Percentiles rank a stretch among this genome's conserved stretches.
Conservation (phyloP, 2,888 invertebrate species). For the Dorcus hopei region DNA sequence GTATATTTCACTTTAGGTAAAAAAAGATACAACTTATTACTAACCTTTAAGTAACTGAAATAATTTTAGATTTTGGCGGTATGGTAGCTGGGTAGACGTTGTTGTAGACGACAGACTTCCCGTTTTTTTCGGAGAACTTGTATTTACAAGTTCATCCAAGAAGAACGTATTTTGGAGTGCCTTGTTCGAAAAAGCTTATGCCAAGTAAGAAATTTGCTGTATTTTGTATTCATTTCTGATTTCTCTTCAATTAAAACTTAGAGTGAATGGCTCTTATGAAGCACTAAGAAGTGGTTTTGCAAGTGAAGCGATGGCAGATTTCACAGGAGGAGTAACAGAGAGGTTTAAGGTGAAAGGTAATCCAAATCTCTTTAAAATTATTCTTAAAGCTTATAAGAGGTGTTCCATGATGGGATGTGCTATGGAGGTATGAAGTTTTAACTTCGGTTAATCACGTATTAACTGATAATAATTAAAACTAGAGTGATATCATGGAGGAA, state of each 20-base stretch:
- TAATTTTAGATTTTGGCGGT: constrained; percentile 80
- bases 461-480: constrained; percentile 12
- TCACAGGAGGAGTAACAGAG: constrained; percentile 92
- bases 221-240: not conserved
- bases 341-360: constrained; percentile 84
- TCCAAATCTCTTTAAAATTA: constrained; percentile 83
- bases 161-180: constrained; percentile 96
- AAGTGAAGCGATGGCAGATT: constrained; percentile 98
- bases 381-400: constrained; percentile 87
- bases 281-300: constrained; percentile 95
- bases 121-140: constrained; percentile 76
- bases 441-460: not conserved
- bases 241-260: constrained; percentile 39
- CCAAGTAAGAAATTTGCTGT: constrained; percentile 60
- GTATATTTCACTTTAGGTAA: constrained; percentile 90
- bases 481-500: constrained; percentile 85
- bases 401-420: constrained; percentile 95
- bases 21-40: not conserved
- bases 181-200: constrained; percentile 90
- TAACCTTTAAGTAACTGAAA: not conserved
- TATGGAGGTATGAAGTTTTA: constrained; percentile 65
- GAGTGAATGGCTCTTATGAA: constrained; percentile 95
- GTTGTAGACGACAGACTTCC: constrained; percentile 91
- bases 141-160: constrained; percentile 84
- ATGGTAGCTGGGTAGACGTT: constrained; percentile 90